Evolutionary conservation across 2,797 vertebrate genomes (phyloP), one percentile per base, ranked within the genome.

Genomic region (Muscicapa comitata): DNA sequence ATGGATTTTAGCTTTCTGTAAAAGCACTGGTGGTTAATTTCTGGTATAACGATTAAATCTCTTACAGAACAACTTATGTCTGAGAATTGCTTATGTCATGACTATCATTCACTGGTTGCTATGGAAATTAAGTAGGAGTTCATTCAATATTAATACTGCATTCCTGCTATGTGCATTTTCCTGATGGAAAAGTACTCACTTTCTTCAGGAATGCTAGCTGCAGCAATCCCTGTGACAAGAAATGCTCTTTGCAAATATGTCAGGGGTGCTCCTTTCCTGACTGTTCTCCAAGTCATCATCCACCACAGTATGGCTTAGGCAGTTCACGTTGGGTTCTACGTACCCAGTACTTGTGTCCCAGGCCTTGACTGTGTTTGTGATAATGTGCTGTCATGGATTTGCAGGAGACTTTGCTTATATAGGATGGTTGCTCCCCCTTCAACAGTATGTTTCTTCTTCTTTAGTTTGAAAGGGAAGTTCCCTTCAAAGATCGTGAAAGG

Each of bases 71-170:
- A 72, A 86, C 91, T 86, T 93, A 86, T 45, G 70, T 70, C 73
- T 5, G 54, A 89, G 73, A 90, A 70, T 51, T 88, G 81, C 82
- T 86, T 58, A 72, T 91, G 59, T 78, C 51, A 65, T 83, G 65
- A 33, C 82, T 94, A 28, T 93, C 90, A 77, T 67, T 82, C 75
- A 65, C 25, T 53, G 68, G 92, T 96, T 95, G 92, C 87, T 93
- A 92, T 94, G 89, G 92, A 93, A 94, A 91, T 91, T 78, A 94
- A 95, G 75, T 95, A 91, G 61, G 58, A 91, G 65, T 54, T 33
- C 81, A 83, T 93, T 93, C 73, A 91, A n/a, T 94, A 71, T 97
- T 88, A 91, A 92, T 94, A 55, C 61, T 92, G 75, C 75, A 45
- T 94, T 95, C 80, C 68, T 88, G 18, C 48, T 79, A 58, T 82